Conservation (phyloP, 2,113 vertebrate species). For the Dolichallabes microphthalmus region DNA sequence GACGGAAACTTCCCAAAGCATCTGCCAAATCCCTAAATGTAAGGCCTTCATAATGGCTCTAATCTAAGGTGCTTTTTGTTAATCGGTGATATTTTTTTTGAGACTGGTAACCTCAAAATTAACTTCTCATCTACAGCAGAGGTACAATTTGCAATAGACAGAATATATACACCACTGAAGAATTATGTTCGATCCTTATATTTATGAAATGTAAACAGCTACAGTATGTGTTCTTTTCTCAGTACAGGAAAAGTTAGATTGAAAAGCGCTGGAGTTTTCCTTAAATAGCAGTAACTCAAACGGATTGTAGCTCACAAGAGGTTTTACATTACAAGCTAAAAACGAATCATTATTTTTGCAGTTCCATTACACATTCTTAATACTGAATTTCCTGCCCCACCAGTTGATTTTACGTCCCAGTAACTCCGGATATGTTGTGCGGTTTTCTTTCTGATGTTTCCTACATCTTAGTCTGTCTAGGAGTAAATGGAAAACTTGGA, state of each 20-base stretch:
- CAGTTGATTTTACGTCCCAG: constrained; percentile 46
- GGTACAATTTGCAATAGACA: background rate
- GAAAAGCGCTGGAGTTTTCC: background rate
- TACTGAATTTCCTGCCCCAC: constrained; percentile 40
- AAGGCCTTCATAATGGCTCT: no score
- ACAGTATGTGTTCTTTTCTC: background rate
- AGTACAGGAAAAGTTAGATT: background rate
- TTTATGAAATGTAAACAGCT: background rate
- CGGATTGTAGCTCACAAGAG: background rate
- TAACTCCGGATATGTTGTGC: constrained; percentile 42
- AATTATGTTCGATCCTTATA: background rate
- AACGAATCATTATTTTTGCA: constrained; percentile 30
- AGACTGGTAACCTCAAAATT: no score
- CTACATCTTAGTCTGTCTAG: constrained; percentile 22
- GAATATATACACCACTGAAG: background rate
- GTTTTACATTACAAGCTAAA: background rate
- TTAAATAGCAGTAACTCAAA: background rate
- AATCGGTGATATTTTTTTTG: no score
- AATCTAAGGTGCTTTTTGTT: no score
- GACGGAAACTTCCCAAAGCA: no score
- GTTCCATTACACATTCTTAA: constrained; percentile 44
- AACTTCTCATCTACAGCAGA: no score
- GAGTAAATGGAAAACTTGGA: constrained; percentile 32
- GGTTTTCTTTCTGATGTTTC: constrained; percentile 23
- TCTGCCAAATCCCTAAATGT: no score